A percentile compares a stretch with the other conserved stretches of the same genome.
These are phyloP conservation scores for Coluber constrictor DNA, from an alignment of 2,797 vertebrate species.

Conservation along the genomic window DNA sequence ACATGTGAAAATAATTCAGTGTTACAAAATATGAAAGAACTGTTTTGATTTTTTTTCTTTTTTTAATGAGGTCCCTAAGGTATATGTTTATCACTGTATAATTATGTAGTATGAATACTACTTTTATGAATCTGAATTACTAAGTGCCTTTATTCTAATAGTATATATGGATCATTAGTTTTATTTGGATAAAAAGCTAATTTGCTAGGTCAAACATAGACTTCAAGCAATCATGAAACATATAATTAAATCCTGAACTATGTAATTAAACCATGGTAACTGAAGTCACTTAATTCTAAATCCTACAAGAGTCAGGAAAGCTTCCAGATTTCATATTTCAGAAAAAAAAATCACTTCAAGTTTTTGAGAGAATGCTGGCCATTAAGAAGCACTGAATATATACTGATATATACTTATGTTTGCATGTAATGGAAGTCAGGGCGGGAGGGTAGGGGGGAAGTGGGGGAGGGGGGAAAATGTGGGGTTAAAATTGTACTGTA, in stretches of 20 bases:
- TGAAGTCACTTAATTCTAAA: neutral
- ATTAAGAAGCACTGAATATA: neutral
- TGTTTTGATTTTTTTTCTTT: conserved; percentile 9
- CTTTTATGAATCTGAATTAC: conserved; percentile 11
- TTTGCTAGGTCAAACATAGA: neutral
- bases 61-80: neutral
- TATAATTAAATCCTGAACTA: neutral
- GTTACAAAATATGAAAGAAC: conserved; percentile 36
- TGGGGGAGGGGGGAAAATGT: too few species aligned
- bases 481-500: too few species aligned
- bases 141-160: neutral
- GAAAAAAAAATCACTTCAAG: neutral
- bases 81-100: conserved; percentile 21
- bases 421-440: too few species aligned
- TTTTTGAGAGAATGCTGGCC: neutral
- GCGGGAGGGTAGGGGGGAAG: too few species aligned
- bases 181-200: neutral
- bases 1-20: conserved; percentile 32
- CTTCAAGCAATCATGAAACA: neutral
- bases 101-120: conserved; percentile 14
- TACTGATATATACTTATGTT: too few species aligned
- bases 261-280: neutral
- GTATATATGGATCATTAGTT: neutral
- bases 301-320: neutral
- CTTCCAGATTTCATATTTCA: neutral